A percentile compares a stretch with the other conserved stretches of the same genome.
Evolutionary conservation across 2,888 invertebrate species (phyloP).

Genomic region (Epinotia brunnichana): DNA sequence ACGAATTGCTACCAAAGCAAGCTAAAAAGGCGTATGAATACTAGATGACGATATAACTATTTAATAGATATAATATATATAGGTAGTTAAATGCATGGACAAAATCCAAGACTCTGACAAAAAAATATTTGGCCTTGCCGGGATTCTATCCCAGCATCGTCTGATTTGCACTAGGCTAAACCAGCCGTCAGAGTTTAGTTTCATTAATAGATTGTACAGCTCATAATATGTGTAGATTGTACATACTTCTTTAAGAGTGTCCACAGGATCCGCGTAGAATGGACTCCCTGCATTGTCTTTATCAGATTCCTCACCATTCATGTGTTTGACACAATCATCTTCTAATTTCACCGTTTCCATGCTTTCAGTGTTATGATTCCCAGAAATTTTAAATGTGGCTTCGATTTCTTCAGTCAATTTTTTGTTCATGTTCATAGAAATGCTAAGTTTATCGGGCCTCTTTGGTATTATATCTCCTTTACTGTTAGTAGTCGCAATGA

Average conservation of each 20-base stretch:
- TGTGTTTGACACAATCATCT: slow-evolving; percentile 67
- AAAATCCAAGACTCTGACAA: no score
- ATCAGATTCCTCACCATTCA: slow-evolving; percentile 68
- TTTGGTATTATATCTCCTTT: slow-evolving; percentile 78
- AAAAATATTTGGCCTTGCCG: no score
- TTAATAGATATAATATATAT: no score
- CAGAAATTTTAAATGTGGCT: slow-evolving; percentile 72
- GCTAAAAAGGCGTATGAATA: no score
- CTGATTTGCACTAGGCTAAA: no score
- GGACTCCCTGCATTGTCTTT: slow-evolving; percentile 90
- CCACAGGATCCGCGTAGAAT: slow-evolving; percentile 95
- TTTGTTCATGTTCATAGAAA: slow-evolving; percentile 78
- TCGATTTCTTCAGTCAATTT: slow-evolving; percentile 80
- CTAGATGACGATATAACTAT: no score
- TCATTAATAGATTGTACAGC: background rate
- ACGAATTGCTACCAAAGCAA: no score
- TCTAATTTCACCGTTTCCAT: slow-evolving; percentile 80
- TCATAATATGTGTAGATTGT: background rate
- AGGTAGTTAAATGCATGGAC: no score
- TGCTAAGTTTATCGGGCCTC: slow-evolving; percentile 79
- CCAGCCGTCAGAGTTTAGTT: no score
- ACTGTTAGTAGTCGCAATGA: slow-evolving; percentile 80
- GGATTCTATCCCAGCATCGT: no score
- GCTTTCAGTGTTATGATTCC: slow-evolving; percentile 73
- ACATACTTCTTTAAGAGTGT: slow-evolving; percentile 87